Base-by-base conservation (phyloP, 2,888 invertebrate species). In the Willowsia nigromaculata region DNA sequence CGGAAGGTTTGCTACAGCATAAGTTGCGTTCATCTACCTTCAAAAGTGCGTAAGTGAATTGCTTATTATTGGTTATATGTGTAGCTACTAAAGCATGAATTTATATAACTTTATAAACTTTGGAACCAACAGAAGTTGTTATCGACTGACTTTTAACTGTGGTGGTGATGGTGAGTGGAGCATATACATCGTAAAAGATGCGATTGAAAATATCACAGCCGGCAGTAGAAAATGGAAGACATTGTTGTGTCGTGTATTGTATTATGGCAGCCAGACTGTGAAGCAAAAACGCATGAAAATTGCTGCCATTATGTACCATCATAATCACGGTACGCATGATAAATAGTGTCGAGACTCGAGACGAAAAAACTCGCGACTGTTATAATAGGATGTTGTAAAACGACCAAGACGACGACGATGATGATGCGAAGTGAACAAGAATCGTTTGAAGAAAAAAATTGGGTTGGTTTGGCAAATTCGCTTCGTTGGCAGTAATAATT, bases 311-410 rank as follows among this genome's bases (percentile, higher is more conserved):
- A 87, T 81, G 27, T 71, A 81, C 81, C 80, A 81, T 87, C 53
- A 74, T 74, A 68, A 86, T 86, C 80, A 80, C 40, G 65, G 80
- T 68, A 86, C 86, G 86, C 86, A 86, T 86, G 86, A 86, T 86
- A 74, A 80, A 86, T 80, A 80, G 86, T 80, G 87, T 81, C 87
- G 87, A 87, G 87, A 87, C 86, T 86, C 47, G 81, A 87, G 87
- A 87, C 76, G 33, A 50, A 76, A 85, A 62, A 47, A 62, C n/a
- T n/a, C 4, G 43, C 62, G 62, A 85, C 85, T 76, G 76, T 76
- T 47, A 62, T 62, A 62, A 76, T 76, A 76, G 40, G 22, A 0
- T 50, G 50, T 27, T 30, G 30, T 76, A 76, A 27, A 50, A 47
- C 47, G 30, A 53, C 76, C 47, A 47, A 50, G 76, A 76, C 76